Base-by-base conservation (phyloP, 2,797 vertebrate species). In the Sternotherus odoratus region DNA sequence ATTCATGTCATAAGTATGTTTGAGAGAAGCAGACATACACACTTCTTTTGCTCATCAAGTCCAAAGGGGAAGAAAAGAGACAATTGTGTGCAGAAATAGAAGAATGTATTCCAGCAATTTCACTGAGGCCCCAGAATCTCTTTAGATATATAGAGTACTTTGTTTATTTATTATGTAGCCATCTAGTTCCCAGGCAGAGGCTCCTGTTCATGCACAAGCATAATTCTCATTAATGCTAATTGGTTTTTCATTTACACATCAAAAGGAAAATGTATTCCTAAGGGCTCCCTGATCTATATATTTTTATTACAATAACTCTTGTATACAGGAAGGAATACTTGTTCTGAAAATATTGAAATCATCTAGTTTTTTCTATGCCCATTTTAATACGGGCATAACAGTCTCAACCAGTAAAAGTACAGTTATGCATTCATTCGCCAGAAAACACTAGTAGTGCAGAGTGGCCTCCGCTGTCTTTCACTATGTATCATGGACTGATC, bases 171-270 rank as follows among this genome's bases (percentile, higher is more conserved):
- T 46, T 89, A 13, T 10, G 36, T 10, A 16, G 51, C 83, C 79
- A 60, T 85, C 43, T 21, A 72, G 6, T 93, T 94, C 77, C 15
- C 85, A 74, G 46, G 50, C 13, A 75, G 53, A 74, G 8, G 30
- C 2, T 51, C 19, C 15, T 93, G 94, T 90, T 74, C 4, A 63
- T 86, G 80, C 8, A 50, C 5, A 91, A 66, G 2, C 46, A 85
- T 85, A 85, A 85, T 94, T 91, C 7, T 82, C 60, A 79, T 79
- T 82, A 7, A 79, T 77, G 24, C 39, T 93, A 74, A 84, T 63
- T 33, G 54, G 26, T 77, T 4, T 88, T 75, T 1, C 26, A 79
- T 91, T 83, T 93, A 24, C 12, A 75, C 5, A 80, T 82, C 75
- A 91, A 91, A 96, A 86, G 4, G 36, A 82, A 87, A 77, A 2